Conservation (phyloP, 2,797 vertebrate species). For the Gadopsis marmoratus region DNA sequence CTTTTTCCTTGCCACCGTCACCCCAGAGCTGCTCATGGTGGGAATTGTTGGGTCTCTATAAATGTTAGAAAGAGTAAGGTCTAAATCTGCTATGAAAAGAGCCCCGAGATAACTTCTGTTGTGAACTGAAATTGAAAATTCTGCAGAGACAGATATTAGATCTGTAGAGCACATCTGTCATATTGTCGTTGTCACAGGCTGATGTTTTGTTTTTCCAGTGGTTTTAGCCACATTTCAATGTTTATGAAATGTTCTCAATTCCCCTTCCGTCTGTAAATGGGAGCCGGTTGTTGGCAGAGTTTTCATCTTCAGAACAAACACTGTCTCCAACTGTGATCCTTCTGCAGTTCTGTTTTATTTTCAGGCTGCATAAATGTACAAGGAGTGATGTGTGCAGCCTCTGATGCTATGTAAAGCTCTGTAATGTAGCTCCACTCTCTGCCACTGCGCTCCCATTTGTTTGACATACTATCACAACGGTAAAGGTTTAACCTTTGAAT, state of each 20-base stretch:
- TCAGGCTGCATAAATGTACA: constrained; percentile 25
- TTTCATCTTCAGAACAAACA: constrained; percentile 8
- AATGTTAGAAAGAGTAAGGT: too few species aligned
- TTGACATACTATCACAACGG: not conserved
- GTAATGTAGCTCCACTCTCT: not conserved
- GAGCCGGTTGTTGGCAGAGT: not conserved
- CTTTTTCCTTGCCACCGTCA: too few species aligned
- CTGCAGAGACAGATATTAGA: not conserved
- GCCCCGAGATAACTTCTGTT: too few species aligned
- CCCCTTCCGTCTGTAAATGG: not conserved
- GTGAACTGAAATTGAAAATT: not conserved
- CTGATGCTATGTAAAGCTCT: constrained; percentile 15
- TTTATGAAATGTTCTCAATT: not conserved
- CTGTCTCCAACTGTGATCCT: not conserved
- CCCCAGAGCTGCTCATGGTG: too few species aligned
- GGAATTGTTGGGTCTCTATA: too few species aligned
- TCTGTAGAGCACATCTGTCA: not conserved
- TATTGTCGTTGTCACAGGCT: not conserved
- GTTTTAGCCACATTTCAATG: not conserved
- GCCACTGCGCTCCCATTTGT: not conserved
- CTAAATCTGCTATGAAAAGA: too few species aligned
- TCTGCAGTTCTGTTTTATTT: constrained; percentile 9
- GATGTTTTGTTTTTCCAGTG: not conserved
- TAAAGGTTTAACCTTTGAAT: constrained; percentile 5
- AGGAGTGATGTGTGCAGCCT: constrained; percentile 1